A percentile compares a stretch with the other conserved stretches of the same genome.
phyloP scores from a whole-genome alignment of 2,797 vertebrate species.

The Lycodopsis pacificus region DNA sequence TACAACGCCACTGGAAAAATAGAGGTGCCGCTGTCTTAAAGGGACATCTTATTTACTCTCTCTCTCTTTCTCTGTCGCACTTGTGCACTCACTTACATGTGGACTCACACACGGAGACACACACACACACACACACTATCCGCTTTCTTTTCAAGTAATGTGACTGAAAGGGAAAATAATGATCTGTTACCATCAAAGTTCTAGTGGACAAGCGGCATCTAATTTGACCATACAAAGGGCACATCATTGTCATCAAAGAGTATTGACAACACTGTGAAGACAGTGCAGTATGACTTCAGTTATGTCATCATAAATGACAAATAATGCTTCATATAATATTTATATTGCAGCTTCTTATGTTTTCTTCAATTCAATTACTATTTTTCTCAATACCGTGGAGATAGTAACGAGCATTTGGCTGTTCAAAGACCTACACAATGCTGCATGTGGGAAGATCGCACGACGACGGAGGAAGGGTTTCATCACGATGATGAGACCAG shows the following conservation, averaged over 20 bases:
- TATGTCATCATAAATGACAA: not conserved
- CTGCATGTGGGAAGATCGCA: constrained; percentile 18
- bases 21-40: constrained; percentile 77
- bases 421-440: constrained; percentile 4
- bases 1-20: constrained; percentile 75
- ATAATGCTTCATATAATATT: constrained; percentile 1
- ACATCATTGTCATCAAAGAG: constrained; percentile 30
- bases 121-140: constrained; percentile 5
- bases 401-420: not conserved
- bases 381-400: not conserved
- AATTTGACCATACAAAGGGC: constrained; percentile 38
- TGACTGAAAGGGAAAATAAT: constrained; percentile 52
- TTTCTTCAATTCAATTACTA: not conserved
- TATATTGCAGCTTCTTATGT: not conserved
- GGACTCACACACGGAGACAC: constrained; percentile 14
- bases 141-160: constrained; percentile 42
- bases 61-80: constrained; percentile 37
- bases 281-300: not conserved
- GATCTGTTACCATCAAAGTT: constrained; percentile 50
- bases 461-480: constrained; percentile 44
- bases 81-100: constrained; percentile 34
- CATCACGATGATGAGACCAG: constrained; percentile 62
- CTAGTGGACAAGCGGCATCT: constrained; percentile 32
- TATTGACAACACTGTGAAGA: constrained; percentile 6
- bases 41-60: constrained; percentile 76